These are phyloP conservation scores for Reticulitermes lucifugus DNA, from an alignment of 2,888 invertebrate genomes.

Conservation along the genomic window DNA sequence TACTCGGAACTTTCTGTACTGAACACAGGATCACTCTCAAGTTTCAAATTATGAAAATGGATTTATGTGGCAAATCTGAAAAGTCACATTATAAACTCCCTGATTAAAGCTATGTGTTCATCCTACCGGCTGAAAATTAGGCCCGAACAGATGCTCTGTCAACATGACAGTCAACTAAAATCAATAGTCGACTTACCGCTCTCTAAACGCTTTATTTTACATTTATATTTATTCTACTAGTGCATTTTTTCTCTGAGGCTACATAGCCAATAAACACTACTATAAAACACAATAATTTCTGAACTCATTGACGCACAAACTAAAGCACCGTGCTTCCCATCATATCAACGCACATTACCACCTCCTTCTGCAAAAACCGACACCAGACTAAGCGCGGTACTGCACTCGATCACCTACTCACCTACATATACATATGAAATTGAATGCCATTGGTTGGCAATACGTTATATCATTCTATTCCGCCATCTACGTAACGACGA, in stretches of 20 bases:
- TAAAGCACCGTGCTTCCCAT: conserved; percentile 7
- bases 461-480: too few species aligned
- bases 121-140: not conserved
- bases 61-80: not conserved
- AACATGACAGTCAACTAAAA: conserved; percentile 37
- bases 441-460: not conserved
- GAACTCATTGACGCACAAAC: conserved; percentile 13
- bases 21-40: too few species aligned
- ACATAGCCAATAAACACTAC: not conserved
- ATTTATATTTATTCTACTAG: not conserved
- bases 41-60: not conserved
- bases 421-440: not conserved
- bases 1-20: too few species aligned
- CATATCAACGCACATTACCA: conserved; percentile 18
- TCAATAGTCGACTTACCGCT: conserved; percentile 41
- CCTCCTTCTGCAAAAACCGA: conserved; percentile 27
- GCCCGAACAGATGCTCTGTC: conserved; percentile 27
- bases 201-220: not conserved
- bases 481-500: too few species aligned
- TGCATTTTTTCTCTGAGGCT: not conserved
- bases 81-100: not conserved
- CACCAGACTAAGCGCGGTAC: not conserved
- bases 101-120: not conserved
- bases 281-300: not conserved
- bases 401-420: not conserved